Percentiles rank a stretch among this genome's conserved stretches.
These are phyloP conservation scores for Pristis pectinata DNA, from an alignment of 2,797 vertebrate species.

Conservation along the genomic window DNA sequence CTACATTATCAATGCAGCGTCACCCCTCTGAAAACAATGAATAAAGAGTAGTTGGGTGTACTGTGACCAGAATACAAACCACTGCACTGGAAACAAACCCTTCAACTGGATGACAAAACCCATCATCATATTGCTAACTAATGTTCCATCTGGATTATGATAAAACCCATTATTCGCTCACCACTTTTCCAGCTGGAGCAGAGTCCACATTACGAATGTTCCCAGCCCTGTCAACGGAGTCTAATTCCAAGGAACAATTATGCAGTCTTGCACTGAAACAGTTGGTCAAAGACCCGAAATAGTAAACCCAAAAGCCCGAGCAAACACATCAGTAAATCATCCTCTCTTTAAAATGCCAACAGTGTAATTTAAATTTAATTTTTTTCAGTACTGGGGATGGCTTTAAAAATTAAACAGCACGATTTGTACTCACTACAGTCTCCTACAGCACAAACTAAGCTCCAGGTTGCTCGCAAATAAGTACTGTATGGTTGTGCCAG, in stretches of 20 bases:
- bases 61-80: constrained; percentile 21
- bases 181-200: neutral
- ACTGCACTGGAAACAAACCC: neutral
- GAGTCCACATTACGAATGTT: neutral
- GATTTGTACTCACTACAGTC: neutral
- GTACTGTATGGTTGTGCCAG: neutral
- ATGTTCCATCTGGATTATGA: constrained; percentile 19
- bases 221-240: neutral
- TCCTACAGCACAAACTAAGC: neutral
- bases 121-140: neutral
- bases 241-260: neutral
- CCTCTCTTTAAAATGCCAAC: neutral
- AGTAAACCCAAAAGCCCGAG: neutral
- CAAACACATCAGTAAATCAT: neutral
- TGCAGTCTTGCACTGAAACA: constrained; percentile 1
- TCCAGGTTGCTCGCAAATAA: neutral
- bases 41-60: neutral
- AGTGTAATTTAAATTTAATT: neutral
- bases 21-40: neutral
- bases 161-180: neutral
- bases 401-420: neutral
- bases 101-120: neutral
- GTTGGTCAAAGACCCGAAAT: neutral
- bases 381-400: no score
- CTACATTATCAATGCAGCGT: neutral